Evolutionary conservation across 2,797 vertebrate genomes (phyloP).

Genomic region (Sarcoramphus papa): DNA sequence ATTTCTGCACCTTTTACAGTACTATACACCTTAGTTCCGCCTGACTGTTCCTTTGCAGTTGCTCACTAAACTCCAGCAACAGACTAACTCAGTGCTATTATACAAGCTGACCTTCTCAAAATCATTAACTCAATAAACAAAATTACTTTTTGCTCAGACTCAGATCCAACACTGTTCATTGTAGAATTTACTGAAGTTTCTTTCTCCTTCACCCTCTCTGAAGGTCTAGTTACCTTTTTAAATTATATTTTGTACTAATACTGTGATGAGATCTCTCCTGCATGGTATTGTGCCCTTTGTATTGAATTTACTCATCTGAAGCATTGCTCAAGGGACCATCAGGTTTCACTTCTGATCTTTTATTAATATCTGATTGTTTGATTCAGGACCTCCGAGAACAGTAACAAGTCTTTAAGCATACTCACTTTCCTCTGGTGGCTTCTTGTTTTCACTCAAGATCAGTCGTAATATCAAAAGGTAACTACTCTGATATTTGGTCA

Average conservation of each 20-base stretch:
- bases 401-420: neutral
- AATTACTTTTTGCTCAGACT: neutral
- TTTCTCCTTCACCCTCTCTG: neutral
- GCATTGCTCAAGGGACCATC: neutral
- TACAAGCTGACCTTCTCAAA: conserved; percentile 1
- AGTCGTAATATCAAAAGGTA: neutral
- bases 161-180: neutral
- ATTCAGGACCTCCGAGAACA: neutral
- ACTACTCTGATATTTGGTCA: neutral
- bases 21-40: neutral
- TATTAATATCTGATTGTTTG: neutral
- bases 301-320: neutral
- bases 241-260: neutral
- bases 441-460: neutral
- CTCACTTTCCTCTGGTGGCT: neutral
- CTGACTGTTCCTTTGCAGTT: neutral
- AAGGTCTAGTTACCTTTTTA: neutral
- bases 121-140: conserved; percentile 17
- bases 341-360: neutral
- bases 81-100: neutral
- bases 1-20: neutral
- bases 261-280: neutral
- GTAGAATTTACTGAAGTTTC: neutral
- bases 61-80: neutral
- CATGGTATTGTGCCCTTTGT: neutral